Conservation (phyloP, 2,888 invertebrate species). For the Dicranocentrus wangi region DNA sequence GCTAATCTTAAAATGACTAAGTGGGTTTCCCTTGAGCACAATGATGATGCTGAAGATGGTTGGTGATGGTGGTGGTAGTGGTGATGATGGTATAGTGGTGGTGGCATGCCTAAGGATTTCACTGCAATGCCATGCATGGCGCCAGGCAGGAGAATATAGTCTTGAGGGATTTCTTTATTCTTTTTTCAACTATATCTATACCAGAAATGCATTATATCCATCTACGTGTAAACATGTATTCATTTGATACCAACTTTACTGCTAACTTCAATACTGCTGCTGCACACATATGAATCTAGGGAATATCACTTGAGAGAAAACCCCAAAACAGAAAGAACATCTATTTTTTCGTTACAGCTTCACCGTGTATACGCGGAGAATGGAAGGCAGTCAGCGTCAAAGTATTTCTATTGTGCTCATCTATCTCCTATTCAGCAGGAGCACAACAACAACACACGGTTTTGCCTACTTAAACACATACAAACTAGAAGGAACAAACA, state of each 20-base stretch:
- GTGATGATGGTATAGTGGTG: conserved; percentile 1
- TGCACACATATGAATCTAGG: too few relatives aligned
- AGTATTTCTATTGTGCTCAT: conserved; percentile 19
- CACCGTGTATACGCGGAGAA: too few relatives aligned
- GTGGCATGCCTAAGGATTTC: conserved; percentile 3
- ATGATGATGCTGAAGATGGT: conserved; percentile 1
- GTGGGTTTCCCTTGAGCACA: conserved; percentile 26
- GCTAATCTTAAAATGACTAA: conserved; percentile 23
- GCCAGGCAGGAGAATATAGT: conserved; percentile 23
- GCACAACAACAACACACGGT: conserved; percentile 9
- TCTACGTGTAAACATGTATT: background rate
- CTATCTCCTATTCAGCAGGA: conserved; percentile 2
- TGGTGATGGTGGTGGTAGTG: background rate
- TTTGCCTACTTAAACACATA: conserved; percentile 2
- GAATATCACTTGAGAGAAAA: too few relatives aligned
- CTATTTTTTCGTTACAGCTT: too few relatives aligned
- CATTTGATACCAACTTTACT: background rate
- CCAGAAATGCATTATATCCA: background rate
- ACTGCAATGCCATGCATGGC: background rate
- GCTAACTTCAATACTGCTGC: background rate
- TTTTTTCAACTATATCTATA: background rate
- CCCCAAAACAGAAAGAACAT: too few relatives aligned
- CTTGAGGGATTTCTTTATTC: conserved; percentile 19
- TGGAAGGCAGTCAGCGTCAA: conserved; percentile 1
- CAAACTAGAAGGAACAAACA: background rate